Percentiles rank a stretch among this genome's conserved stretches.
Evolutionary conservation across 2,888 invertebrate species (phyloP).

Genomic region (Leucophenga maculata): DNA sequence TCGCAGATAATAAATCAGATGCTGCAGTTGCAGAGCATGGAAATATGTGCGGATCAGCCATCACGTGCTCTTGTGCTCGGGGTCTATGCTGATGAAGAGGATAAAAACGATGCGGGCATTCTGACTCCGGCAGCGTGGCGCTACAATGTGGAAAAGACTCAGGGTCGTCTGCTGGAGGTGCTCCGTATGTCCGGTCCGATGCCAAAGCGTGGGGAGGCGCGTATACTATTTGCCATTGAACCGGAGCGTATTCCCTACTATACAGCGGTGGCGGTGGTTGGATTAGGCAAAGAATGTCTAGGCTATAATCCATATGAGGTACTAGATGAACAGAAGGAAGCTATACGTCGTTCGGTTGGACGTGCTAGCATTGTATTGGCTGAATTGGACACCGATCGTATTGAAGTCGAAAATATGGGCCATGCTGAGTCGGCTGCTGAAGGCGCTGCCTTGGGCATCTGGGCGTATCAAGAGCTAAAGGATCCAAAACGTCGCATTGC

Average conservation of each 20-base stretch:
- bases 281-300: conserved; percentile 80
- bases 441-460: conserved; percentile 79
- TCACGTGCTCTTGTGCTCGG: conserved; percentile 76
- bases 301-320: conserved; percentile 79
- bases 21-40: conserved; percentile 59
- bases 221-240: conserved; percentile 79
- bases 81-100: conserved; percentile 76
- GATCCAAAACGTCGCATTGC: conserved; percentile 49
- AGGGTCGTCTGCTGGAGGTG: conserved; percentile 75
- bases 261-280: conserved; percentile 80
- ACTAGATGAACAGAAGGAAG: conserved; percentile 82
- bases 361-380: conserved; percentile 76
- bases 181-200: conserved; percentile 73
- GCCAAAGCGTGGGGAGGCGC: conserved; percentile 73
- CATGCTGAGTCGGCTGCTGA: conserved; percentile 86
- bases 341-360: conserved; percentile 80
- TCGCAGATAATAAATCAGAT: conserved; percentile 59
- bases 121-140: conserved; percentile 77
- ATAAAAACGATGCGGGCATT: conserved; percentile 74
- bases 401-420: conserved; percentile 81
- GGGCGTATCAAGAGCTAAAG: conserved; percentile 77
- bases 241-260: conserved; percentile 71
- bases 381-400: conserved; percentile 73
- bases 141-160: conserved; percentile 73
- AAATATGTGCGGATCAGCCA: conserved; percentile 62